Conservation (phyloP, 2,113 vertebrate species). For the Psettodes erumei region DNA sequence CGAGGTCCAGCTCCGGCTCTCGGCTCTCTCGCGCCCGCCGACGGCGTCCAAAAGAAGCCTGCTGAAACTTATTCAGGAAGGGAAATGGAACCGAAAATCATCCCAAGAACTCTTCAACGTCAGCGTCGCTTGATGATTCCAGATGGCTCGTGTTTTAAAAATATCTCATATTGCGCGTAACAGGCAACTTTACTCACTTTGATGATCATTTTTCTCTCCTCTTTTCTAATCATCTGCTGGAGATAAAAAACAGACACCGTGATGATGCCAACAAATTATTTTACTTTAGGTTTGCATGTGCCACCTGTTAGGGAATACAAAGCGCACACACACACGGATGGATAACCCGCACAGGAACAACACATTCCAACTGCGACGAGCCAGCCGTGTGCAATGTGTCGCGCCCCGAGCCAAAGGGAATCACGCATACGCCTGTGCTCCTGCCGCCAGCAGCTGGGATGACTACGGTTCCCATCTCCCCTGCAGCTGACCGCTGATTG, state of each 20-base stretch:
- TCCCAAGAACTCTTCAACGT: neutral
- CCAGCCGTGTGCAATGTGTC: constrained; percentile 8
- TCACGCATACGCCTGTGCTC: constrained; percentile 10
- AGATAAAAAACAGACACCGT: no score
- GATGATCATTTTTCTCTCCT: no score
- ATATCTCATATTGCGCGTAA: neutral
- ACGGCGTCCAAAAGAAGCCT: no score
- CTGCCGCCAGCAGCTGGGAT: constrained; percentile 34
- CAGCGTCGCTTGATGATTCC: neutral
- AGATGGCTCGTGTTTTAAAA: neutral
- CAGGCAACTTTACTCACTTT: no score
- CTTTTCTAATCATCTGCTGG: no score
- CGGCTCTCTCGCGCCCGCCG: no score
- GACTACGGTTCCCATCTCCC: constrained; percentile 22
- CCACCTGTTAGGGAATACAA: constrained; percentile 41
- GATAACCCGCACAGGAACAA: neutral
- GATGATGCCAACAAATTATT: neutral
- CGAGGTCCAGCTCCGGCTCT: no score
- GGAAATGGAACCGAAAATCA: no score
- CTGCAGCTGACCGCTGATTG: constrained; percentile 3
- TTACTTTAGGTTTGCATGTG: constrained; percentile 22
- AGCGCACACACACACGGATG: constrained; percentile 20
- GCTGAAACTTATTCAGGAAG: neutral
- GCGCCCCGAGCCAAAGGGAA: constrained; percentile 10
- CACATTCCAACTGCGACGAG: constrained; percentile 14